Conservation (phyloP, 2,797 vertebrate species). For the Rhincodon typus region DNA sequence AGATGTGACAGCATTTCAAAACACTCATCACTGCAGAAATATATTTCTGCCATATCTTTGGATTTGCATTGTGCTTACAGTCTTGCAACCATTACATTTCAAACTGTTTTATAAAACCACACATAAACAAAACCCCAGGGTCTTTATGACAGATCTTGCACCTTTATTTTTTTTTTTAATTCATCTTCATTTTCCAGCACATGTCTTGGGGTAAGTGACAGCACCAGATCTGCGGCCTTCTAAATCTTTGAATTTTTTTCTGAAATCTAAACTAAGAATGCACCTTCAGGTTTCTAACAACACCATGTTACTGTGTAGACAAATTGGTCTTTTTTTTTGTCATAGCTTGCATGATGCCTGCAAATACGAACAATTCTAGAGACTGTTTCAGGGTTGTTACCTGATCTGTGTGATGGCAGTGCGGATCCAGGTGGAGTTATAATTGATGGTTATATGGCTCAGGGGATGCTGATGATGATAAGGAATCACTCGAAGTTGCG, state of each 20-base stretch:
- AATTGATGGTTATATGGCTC: not conserved
- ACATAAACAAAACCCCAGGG: not conserved
- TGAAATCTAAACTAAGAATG: not conserved
- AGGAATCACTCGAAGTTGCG: not conserved
- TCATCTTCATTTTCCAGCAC: not conserved
- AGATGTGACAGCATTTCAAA: constrained; percentile 3
- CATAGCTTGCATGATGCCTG: not conserved
- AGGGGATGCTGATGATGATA: not conserved
- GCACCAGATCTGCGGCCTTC: not conserved
- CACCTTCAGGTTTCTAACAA: not conserved
- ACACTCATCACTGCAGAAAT: not conserved
- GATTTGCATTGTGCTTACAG: not conserved
- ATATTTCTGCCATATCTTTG: not conserved
- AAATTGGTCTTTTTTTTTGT: too few species aligned
- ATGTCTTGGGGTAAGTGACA: not conserved
- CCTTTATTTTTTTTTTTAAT: not conserved
- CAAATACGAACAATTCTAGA: not conserved
- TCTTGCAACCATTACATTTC: not conserved
- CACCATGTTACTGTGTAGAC: not conserved
- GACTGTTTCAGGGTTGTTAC: not conserved
- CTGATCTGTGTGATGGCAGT: not conserved
- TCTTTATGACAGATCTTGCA: not conserved
- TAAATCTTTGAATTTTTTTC: not conserved
- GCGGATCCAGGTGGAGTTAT: too few species aligned
- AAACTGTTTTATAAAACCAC: not conserved